Evolutionary conservation across 30 jellyfish, hydroid and myxozoan species (phyloP), one percentile per base, ranked within the genome.

Genomic region (Aurelia sp.): DNA sequence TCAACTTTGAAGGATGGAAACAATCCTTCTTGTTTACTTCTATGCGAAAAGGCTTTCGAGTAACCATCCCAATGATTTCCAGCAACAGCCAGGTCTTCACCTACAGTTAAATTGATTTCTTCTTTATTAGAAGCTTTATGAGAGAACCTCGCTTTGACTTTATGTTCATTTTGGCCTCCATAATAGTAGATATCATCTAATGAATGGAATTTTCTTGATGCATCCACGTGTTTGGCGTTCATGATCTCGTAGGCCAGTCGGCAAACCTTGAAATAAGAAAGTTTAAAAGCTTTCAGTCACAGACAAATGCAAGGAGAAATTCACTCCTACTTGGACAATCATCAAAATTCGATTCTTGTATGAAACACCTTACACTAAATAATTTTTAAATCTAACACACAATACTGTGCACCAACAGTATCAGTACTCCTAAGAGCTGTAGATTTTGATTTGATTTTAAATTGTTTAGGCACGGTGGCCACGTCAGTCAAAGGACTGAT

Each of bases 31-130:
- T 44, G 66, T 53, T 74, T 80, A 11, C 27, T 19, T 6, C 88
- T 50, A 65, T 86, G 99, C 12, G 92, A 96, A 61, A 77, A 91
- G 17, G 90, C 99, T 63, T 95, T 95, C 4, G 99, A 96, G 64
- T 89, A 96, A 15, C 99, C 99, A 76, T 95, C 94, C 99, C 99
- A 95, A 48, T 95, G 99, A 77, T 95, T 95, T 8, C 99, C 99
- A 44, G 99, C 99, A 8, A 95, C 89, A 11, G 97, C 94, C 3
- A 95, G 76, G 31, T 84, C 90, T 74, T 95, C 99, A 16, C 97
- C 99, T n/a, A 78, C 87, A 41, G 79, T 62, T 60, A 95, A 71
- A 31, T 90, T 97, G 30, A 95, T 72, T 67, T 95, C 98, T 18
- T 71, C 76, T 24, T 74, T 62, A 22, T 90, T 76, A 21, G 84